Evolutionary conservation across 2,888 invertebrate genomes (phyloP).

Genomic region (Atethmia centrago): DNA sequence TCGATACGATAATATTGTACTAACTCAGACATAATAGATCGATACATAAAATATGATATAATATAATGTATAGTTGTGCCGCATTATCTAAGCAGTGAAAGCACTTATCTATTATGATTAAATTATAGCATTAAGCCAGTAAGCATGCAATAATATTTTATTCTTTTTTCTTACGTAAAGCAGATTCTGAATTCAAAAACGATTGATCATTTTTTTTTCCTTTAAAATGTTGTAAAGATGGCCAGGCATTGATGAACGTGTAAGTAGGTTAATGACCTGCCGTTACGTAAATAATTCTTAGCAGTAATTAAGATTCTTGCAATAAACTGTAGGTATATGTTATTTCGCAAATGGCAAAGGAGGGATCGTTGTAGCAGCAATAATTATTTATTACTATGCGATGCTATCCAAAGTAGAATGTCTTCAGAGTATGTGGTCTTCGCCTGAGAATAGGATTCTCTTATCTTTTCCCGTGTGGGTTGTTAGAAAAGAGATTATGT

Average conservation of each 20-base stretch:
- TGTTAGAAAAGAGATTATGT: slow-evolving; percentile 48
- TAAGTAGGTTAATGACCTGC: slow-evolving; percentile 52
- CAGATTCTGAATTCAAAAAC: slow-evolving; percentile 27
- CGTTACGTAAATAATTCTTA: slow-evolving; percentile 42
- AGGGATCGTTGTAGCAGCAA: slow-evolving; percentile 26
- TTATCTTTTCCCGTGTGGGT: slow-evolving; percentile 48
- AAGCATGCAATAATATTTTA: slow-evolving; percentile 28
- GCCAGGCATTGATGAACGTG: slow-evolving; percentile 34
- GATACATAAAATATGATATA: slow-evolving; percentile 35
- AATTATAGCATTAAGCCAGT: slow-evolving; percentile 47
- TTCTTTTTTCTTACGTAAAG: slow-evolving; percentile 55
- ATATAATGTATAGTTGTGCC: slow-evolving; percentile 13
- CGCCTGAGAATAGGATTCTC: slow-evolving; percentile 20
- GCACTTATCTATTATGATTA: slow-evolving; percentile 54
- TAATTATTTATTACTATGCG: slow-evolving; percentile 41
- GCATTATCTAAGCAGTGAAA: slow-evolving; percentile 61
- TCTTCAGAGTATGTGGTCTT: slow-evolving; percentile 21
- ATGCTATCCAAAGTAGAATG: slow-evolving; percentile 35
- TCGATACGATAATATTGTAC: slow-evolving; percentile 17
- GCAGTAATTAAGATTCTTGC: slow-evolving; percentile 42
- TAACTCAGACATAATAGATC: slow-evolving; percentile 15
- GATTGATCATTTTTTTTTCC: slow-evolving; percentile 34
- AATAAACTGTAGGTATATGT: slow-evolving; percentile 28
- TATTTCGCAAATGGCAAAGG: slow-evolving; percentile 39
- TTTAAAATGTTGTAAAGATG: slow-evolving; percentile 37